A percentile compares a stretch with the other conserved stretches of the same genome.
Evolutionary conservation across 2,113 vertebrate genomes (phyloP).

Genomic region (Struthio camelus): DNA sequence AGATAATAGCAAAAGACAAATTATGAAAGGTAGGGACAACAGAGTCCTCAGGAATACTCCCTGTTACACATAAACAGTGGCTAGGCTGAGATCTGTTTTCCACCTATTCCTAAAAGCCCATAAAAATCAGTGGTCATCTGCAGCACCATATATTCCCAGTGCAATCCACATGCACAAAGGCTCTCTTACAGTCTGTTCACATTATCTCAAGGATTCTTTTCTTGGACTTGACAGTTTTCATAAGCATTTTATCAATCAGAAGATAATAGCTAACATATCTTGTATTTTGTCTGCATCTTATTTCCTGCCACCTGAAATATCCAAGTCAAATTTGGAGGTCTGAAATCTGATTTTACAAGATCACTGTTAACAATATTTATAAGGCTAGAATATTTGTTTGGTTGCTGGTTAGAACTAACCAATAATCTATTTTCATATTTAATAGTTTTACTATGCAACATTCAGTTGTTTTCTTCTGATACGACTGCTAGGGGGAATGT

Average conservation of each 20-base stretch:
- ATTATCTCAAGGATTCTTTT: constrained; percentile 24
- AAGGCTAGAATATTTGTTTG: background rate
- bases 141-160: background rate
- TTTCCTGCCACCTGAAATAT: constrained; percentile 43
- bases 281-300: constrained; percentile 31
- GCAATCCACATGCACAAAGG: background rate
- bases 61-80: background rate
- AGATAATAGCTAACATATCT: constrained; percentile 1
- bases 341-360: background rate
- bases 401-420: background rate
- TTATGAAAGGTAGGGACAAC: background rate
- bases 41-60: background rate
- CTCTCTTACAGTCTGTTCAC: background rate
- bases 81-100: background rate
- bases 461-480: background rate
- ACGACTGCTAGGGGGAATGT: background rate
- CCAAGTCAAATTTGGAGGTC: background rate
- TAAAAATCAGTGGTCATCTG: constrained; percentile 10
- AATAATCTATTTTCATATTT: background rate
- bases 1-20: background rate
- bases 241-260: constrained; percentile 56
- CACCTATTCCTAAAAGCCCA: constrained; percentile 25
- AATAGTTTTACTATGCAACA: background rate
- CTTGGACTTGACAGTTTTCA: constrained; percentile 16
- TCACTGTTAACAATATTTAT: background rate